Conservation (phyloP, 2,888 invertebrate species). For the Thymelicus acteon region DNA sequence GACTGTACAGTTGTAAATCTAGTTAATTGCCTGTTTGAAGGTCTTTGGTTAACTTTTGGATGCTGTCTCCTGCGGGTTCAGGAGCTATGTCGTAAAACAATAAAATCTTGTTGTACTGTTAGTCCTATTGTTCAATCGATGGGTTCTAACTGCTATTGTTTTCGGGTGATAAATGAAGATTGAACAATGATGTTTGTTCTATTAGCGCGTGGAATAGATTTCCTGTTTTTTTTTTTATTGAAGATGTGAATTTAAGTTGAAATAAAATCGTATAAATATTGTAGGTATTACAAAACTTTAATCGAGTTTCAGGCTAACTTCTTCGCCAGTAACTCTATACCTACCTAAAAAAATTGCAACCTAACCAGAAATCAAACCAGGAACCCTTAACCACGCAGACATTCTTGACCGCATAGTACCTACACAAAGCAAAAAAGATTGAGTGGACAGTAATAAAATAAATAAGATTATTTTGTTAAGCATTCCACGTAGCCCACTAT, state of each 20-base stretch:
- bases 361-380: no score
- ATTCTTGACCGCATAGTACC: no score
- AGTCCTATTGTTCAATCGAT: conserved; percentile 65
- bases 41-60: conserved; percentile 69
- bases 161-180: conserved; percentile 71
- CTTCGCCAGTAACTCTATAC: no score
- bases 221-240: conserved; percentile 5
- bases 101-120: conserved; percentile 77
- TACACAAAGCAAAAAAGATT: no score
- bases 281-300: no score
- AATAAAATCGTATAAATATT: no score
- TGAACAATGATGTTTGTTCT: conserved; percentile 56
- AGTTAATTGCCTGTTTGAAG: conserved; percentile 71
- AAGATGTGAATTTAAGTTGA: background rate
- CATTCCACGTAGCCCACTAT: no score
- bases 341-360: no score
- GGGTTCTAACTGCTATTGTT: conserved; percentile 65
- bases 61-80: conserved; percentile 78
- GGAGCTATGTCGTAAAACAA: conserved; percentile 78
- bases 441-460: no score
- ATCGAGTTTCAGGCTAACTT: no score
- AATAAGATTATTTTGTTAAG: no score
- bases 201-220: conserved; percentile 21
- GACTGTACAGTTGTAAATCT: conserved; percentile 73
- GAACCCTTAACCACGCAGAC: no score